These are phyloP conservation scores for Stenotaenia linearis DNA, from an alignment of 2,888 invertebrate species.

Conservation along the genomic window DNA sequence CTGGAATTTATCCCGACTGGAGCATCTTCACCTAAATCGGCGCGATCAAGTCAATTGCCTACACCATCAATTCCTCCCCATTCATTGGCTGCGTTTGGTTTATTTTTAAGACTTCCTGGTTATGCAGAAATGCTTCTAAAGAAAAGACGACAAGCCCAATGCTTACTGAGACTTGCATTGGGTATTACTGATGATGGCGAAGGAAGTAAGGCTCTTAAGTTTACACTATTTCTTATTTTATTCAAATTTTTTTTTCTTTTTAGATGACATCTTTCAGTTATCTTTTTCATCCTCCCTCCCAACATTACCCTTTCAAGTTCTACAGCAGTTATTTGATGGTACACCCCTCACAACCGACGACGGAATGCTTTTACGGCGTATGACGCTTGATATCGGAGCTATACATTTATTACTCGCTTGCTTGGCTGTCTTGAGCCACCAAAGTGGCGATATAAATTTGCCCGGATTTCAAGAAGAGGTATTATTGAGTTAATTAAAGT, in stretches of 20 bases:
- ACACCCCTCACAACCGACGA: slow-evolving; percentile 69
- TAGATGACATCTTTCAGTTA: slow-evolving; percentile 65
- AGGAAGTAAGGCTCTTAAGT: slow-evolving; percentile 57
- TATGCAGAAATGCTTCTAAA: slow-evolving; percentile 82
- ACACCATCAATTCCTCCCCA: slow-evolving; percentile 63
- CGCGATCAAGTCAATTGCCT: slow-evolving; percentile 37
- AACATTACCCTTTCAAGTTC: slow-evolving; percentile 65
- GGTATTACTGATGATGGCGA: slow-evolving; percentile 90
- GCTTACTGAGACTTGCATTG: slow-evolving; percentile 74
- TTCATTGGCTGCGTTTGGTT: slow-evolving; percentile 81
- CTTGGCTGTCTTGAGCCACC: slow-evolving; percentile 74
- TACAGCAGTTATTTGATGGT: slow-evolving; percentile 68
- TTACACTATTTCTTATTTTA: background rate
- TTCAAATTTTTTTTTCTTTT: slow-evolving; percentile 27
- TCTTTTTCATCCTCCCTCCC: slow-evolving; percentile 61
- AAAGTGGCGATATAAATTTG: slow-evolving; percentile 44
- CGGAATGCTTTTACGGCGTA: slow-evolving; percentile 66
- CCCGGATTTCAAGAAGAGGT: slow-evolving; percentile 49
- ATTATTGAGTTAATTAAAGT: no score
- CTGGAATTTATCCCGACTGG: slow-evolving; percentile 33
- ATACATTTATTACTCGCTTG: slow-evolving; percentile 79
- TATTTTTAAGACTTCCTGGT: slow-evolving; percentile 80
- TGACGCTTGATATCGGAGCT: slow-evolving; percentile 76
- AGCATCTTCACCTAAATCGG: slow-evolving; percentile 29
- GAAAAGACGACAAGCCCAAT: slow-evolving; percentile 77